Conservation (phyloP, 2,888 invertebrate species). For the Amphipoea oculea region DNA sequence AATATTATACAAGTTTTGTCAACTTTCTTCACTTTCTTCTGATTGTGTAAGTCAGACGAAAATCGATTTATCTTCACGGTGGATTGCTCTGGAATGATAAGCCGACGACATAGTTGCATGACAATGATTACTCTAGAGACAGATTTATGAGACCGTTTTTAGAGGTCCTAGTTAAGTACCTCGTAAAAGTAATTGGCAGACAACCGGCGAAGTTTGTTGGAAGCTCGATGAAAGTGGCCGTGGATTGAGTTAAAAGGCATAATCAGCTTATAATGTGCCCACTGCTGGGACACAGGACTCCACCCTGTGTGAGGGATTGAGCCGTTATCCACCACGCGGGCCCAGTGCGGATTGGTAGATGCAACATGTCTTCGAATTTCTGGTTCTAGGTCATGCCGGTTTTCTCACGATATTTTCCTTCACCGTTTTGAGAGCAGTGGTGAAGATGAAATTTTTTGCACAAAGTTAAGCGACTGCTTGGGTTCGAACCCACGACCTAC, state of each 20-base stretch:
- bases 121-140: background rate
- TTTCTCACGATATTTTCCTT: background rate
- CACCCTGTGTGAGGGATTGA: too few species aligned
- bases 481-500: background rate
- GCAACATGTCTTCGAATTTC: too few species aligned
- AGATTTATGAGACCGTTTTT: background rate
- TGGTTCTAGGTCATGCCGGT: background rate
- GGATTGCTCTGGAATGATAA: constrained; percentile 10
- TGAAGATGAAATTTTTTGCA: background rate
- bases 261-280: background rate
- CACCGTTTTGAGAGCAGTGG: background rate
- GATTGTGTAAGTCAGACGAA: constrained; percentile 53
- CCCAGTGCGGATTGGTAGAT: background rate
- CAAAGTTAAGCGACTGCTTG: background rate
- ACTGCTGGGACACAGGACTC: background rate
- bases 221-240: background rate
- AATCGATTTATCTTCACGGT: constrained; percentile 45
- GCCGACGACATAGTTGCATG: background rate
- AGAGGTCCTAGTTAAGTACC: background rate
- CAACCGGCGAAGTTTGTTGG: too few species aligned
- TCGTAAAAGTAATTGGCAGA: background rate
- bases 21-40: constrained; percentile 66
- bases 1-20: constrained; percentile 65
- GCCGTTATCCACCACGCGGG: background rate
- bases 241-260: background rate